Evolutionary conservation across 2,888 invertebrate genomes (phyloP).

Genomic region (Congeria kusceri): DNA sequence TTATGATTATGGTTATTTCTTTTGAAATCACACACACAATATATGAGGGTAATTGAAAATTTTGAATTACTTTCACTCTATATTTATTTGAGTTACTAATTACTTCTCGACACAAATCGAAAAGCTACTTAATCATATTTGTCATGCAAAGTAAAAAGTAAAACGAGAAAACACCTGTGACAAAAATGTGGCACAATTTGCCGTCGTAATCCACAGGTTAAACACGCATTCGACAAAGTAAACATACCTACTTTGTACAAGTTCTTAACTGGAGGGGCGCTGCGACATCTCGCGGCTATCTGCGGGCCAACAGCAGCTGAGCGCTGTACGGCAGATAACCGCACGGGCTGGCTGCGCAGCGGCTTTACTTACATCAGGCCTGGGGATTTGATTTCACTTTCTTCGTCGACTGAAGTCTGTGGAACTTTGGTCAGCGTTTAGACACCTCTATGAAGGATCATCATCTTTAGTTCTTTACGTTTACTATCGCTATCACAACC

Average conservation of each 20-base stretch:
- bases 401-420: no score
- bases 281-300: slow-evolving; percentile 47
- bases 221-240: slow-evolving; percentile 51
- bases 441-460: no score
- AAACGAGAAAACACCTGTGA: slow-evolving; percentile 51
- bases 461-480: slow-evolving; percentile 2
- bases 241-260: slow-evolving; percentile 48
- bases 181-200: slow-evolving; percentile 26
- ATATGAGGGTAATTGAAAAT: no score
- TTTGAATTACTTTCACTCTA: no score
- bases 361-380: no score
- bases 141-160: background rate
- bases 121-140: no score
- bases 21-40: no score
- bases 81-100: no score
- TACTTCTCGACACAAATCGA: no score
- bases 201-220: slow-evolving; percentile 46
- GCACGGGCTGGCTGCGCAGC: background rate
- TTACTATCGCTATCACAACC: slow-evolving; percentile 19
- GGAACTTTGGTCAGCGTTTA: no score
- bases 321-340: slow-evolving; percentile 44
- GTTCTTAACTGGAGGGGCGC: slow-evolving; percentile 45
- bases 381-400: no score
- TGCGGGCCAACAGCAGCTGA: slow-evolving; percentile 35
- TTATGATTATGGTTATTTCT: no score